Conservation (phyloP, 2,113 vertebrate genomes). For the Marmota flaviventris region DNA sequence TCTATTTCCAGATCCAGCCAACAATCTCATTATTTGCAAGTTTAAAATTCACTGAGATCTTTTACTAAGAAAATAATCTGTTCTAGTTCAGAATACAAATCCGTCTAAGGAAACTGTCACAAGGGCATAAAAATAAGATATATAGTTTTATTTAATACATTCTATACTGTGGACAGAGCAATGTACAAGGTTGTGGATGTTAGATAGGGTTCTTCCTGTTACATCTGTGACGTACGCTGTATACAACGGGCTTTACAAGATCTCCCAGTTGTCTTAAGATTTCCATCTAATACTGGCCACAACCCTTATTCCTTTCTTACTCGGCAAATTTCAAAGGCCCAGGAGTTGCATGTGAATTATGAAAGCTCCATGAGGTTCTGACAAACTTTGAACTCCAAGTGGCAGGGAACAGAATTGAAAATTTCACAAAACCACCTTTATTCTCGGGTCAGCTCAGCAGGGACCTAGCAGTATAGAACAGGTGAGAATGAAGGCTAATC, state of each 20-base stretch:
- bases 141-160: neutral
- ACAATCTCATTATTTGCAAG: neutral
- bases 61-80: slow-evolving; percentile 25
- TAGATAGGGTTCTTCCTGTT: neutral
- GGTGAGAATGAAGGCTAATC: slow-evolving; percentile 76
- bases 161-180: neutral
- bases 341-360: slow-evolving; percentile 69
- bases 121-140: neutral
- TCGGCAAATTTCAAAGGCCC: slow-evolving; percentile 69
- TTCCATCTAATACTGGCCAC: slow-evolving; percentile 50
- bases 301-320: slow-evolving; percentile 71
- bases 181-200: neutral
- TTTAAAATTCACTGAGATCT: neutral
- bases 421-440: slow-evolving; percentile 74
- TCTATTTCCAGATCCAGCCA: neutral
- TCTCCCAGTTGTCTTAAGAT: slow-evolving; percentile 62
- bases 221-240: neutral
- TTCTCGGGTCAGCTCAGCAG: slow-evolving; percentile 70
- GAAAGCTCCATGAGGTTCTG: slow-evolving; percentile 69
- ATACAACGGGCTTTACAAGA: slow-evolving; percentile 34
- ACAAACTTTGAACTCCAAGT: slow-evolving; percentile 78
- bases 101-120: neutral
- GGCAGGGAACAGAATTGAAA: slow-evolving; percentile 73
- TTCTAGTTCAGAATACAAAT: neutral
- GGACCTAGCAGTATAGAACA: slow-evolving; percentile 59